Evolutionary conservation across 2,888 invertebrate genomes (phyloP), one percentile per base, ranked within the genome.

Genomic region (Xylocampa areola): DNA sequence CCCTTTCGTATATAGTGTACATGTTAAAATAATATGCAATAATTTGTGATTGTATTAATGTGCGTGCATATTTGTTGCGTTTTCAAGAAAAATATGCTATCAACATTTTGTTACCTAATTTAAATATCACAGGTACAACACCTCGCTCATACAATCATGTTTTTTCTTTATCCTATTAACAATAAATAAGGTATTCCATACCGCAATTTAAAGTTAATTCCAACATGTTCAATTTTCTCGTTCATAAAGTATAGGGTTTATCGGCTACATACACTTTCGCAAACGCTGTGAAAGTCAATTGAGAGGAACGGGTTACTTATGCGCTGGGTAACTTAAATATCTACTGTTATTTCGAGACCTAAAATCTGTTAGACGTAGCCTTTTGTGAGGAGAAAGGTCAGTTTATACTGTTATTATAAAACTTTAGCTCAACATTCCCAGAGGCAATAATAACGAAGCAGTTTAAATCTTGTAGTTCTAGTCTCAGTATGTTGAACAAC

Each of bases 241-340:
- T 60, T 36, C 53, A 60, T 64, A 53, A 65, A 65, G 8, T 41
- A 33, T 29, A 23, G 17, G n/a, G 23, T 40, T 52, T 64, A 60
- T 32, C 21, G 32, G 27, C 36, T 8, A 25, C 27, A 45, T 21
- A 41, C 8, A 44, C 14, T 63, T 64, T 43, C 33, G 19, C 36
- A 40, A 41, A 36, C n/a, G n/a, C n/a, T 13, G 35, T 60, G 60
- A 49, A 59, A 61, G 41, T 33, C 49, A 44, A 41, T 65, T 37
- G 33, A 49, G 48, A 40, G 30, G 39, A 53, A 48, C 43, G 21
- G 16, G 29, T 52, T 30, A 27, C 13, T 23, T 44, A 32, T 45
- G 11, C 16, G 16, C 39, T 59, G 43, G 4, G 14, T 32, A 37
- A 45, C 25, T 23, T 32, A 21, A 16, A 32, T 49, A 2, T 30